These are phyloP conservation scores for Dipodomys spectabilis DNA, from an alignment of 2,113 vertebrate species.

Conservation along the genomic window DNA sequence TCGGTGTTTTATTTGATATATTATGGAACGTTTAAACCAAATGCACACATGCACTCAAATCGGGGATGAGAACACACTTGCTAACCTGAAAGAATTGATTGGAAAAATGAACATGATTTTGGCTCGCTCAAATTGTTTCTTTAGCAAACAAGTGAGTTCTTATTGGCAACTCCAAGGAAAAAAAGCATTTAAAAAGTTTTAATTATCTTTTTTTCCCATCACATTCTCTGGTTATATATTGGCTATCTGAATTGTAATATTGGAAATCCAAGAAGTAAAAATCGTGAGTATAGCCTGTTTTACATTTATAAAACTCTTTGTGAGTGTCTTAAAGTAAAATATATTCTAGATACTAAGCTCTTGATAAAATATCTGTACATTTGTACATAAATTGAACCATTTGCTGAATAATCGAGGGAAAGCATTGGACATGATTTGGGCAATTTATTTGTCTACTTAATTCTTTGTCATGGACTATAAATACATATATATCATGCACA, in stretches of 20 bases:
- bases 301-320: background rate
- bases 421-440: slow-evolving; percentile 1
- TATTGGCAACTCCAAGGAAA: background rate
- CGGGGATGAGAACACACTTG: background rate
- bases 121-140: slow-evolving; percentile 6
- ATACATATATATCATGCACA: background rate
- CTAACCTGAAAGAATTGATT: slow-evolving; percentile 9
- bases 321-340: slow-evolving; percentile 30
- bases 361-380: background rate
- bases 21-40: background rate
- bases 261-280: slow-evolving; percentile 18
- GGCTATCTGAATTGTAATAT: background rate
- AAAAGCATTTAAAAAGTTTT: slow-evolving; percentile 1
- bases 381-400: background rate
- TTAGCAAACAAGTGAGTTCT: background rate
- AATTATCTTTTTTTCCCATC: slow-evolving; percentile 2
- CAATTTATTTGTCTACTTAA: slow-evolving; percentile 19
- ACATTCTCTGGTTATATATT: background rate
- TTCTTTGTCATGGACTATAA: background rate
- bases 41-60: background rate
- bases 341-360: background rate
- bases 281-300: background rate
- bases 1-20: background rate
- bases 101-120: background rate
- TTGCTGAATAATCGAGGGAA: background rate